Evolutionary conservation across 2,888 invertebrate species (phyloP).

Genomic region (Sphaeridia pumilis): DNA sequence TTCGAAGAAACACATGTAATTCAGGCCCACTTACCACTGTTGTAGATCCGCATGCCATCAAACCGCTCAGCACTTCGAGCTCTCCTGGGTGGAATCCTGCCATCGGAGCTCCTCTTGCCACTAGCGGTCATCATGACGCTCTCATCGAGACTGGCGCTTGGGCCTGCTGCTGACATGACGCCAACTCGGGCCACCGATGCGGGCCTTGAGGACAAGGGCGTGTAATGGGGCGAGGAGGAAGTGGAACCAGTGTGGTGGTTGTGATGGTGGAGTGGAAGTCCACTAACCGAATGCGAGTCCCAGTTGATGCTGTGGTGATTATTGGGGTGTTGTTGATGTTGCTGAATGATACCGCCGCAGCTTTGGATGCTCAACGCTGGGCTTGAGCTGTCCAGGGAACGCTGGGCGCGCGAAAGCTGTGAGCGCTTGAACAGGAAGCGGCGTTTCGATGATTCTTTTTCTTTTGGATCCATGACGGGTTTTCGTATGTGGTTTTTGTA

Average conservation of each 20-base stretch:
- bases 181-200: not conserved
- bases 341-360: too few species aligned
- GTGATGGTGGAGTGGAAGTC: not conserved
- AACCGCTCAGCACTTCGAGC: slow-evolving; percentile 37
- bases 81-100: slow-evolving; percentile 32
- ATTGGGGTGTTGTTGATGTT: too few species aligned
- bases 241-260: not conserved
- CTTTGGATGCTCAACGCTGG: too few species aligned
- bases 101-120: slow-evolving; percentile 8
- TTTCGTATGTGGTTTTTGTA: too few species aligned
- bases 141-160: slow-evolving; percentile 31
- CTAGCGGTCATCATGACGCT: slow-evolving; percentile 29
- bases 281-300: slow-evolving; percentile 9
- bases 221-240: not conserved
- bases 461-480: too few species aligned
- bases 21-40: slow-evolving; percentile 21
- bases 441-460: slow-evolving; percentile 10
- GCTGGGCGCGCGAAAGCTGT: slow-evolving; percentile 3
- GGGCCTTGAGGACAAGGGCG: not conserved
- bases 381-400: slow-evolving; percentile 14
- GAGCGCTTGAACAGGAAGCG: slow-evolving; percentile 13
- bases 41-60: slow-evolving; percentile 37
- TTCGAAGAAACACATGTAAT: too few species aligned
- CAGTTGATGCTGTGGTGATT: slow-evolving; percentile 6
- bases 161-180: not conserved